Base-by-base conservation (phyloP, 2,113 vertebrate genomes). In the Eublepharis macularius region DNA sequence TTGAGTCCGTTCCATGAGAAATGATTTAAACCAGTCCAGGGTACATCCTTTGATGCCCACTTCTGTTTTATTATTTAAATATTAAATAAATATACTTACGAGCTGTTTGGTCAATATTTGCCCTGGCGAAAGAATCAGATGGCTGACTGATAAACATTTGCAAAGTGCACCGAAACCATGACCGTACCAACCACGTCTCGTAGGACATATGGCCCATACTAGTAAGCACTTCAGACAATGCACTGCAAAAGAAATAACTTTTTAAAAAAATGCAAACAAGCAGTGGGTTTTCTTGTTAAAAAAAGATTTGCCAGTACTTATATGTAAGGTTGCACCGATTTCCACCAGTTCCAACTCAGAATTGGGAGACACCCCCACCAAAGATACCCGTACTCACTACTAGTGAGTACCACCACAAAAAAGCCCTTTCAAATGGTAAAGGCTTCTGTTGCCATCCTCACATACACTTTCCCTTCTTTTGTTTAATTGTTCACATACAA, bases 111-210 rank as follows among this genome's bases (percentile, higher is more conserved):
- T 94, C 96, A 86, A 89, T 86, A 89, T 95, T 95, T 91, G 82
- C 85, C 90, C 94, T 95, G 92, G 87, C 87, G 84, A 94, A 91
- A 57, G 47, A 60, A 13, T 93, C 93, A 84, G 88, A 83, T 36
- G 96, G 96, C 86, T 94, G 97, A 94, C 98, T 96, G 75, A 98
- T 86, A 93, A 98, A 97, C 94, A 98, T 98, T 96, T 99, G 99
- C 69, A 99, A 94, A 93, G 98, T 57, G 90, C 98, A 99, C 80
- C 99, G 97, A 89, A 99, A 96, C 99, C 99, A 99, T 34, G 98
- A 96, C 66, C 97, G 97, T 16, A 99, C 92, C n/a, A 97, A 97
- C 89, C 97, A 87, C 68, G 97, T 96, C 89, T 99, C 97, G 11
- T 97, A 97, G 11, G 97, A 97, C 34, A 94, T 87, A 21, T 92